Percentiles rank a stretch among this genome's conserved stretches.
phyloP scores from a whole-genome alignment of 2,113 vertebrate species.

The Mugil cephalus region DNA sequence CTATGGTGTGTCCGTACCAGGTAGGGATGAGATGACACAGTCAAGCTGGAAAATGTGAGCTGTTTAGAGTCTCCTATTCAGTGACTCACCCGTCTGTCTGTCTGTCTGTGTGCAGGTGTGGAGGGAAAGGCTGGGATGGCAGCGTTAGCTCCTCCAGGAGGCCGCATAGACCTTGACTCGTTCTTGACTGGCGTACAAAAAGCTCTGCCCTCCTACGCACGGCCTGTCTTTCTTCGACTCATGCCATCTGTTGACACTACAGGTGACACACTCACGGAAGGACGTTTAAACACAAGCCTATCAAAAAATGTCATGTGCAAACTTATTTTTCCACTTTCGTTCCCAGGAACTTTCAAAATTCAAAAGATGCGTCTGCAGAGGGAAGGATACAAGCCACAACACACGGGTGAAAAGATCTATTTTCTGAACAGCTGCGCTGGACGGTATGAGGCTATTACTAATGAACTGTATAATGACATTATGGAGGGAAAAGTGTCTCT shows the following conservation, averaged over 20 bases:
- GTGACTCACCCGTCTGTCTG: neutral
- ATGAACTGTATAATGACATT: conserved; percentile 81
- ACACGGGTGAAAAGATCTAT: conserved; percentile 84
- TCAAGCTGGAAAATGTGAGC: neutral
- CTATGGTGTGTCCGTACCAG: conserved; percentile 89
- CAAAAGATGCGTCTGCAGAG: conserved; percentile 88
- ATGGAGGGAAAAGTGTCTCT: conserved; percentile 79
- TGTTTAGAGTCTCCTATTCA: neutral
- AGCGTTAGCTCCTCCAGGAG: conserved; percentile 82
- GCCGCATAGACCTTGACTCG: conserved; percentile 79
- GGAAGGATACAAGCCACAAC: conserved; percentile 86
- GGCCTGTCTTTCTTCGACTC: conserved; percentile 90
- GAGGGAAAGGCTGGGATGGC: conserved; percentile 95
- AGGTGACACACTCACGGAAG: conserved; percentile 77
- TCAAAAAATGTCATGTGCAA: neutral
- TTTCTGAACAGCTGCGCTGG: conserved; percentile 86
- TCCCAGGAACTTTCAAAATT: conserved; percentile 92
- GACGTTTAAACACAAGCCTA: neutral
- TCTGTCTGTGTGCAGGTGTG: conserved; percentile 81
- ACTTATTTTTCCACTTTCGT: neutral
- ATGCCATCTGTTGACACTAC: conserved; percentile 90
- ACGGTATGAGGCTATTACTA: conserved; percentile 84
- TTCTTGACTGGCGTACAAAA: conserved; percentile 85
- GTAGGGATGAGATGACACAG: conserved; percentile 48
- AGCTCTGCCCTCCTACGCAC: conserved; percentile 88